Conservation (phyloP, 2,113 vertebrate species). For the Cacatua alba region DNA sequence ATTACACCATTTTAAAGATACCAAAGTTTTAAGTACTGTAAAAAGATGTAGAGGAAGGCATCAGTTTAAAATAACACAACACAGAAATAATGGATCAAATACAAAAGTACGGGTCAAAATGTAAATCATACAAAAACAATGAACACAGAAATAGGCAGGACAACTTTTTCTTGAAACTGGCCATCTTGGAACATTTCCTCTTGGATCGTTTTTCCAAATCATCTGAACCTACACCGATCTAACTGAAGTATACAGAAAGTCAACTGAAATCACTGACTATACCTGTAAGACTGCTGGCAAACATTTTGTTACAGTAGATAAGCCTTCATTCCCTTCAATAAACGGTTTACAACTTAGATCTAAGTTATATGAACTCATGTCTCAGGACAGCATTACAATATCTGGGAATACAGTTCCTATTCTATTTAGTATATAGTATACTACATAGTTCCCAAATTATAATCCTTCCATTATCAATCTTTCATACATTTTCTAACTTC, state of each 20-base stretch:
- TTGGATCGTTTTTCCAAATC: background rate
- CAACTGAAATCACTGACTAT: background rate
- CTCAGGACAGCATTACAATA: background rate
- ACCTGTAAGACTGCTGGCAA: background rate
- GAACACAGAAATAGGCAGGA: background rate
- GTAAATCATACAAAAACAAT: background rate
- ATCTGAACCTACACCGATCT: background rate
- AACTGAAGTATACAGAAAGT: background rate
- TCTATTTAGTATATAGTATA: background rate
- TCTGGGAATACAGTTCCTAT: background rate
- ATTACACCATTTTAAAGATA: background rate
- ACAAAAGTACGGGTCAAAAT: background rate
- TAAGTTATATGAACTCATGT: background rate
- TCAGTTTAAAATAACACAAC: background rate
- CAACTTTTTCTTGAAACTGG: background rate
- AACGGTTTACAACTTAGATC: background rate
- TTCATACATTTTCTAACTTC: background rate
- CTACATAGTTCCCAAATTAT: background rate
- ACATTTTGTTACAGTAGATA: background rate
- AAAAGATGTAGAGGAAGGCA: background rate
- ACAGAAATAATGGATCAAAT: background rate
- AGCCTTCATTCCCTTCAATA: accelerated
- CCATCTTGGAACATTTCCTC: background rate
- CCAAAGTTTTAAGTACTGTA: background rate
- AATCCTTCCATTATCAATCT: background rate